Base-by-base conservation (phyloP, 2,113 vertebrate species). In the Fregata magnificens region DNA sequence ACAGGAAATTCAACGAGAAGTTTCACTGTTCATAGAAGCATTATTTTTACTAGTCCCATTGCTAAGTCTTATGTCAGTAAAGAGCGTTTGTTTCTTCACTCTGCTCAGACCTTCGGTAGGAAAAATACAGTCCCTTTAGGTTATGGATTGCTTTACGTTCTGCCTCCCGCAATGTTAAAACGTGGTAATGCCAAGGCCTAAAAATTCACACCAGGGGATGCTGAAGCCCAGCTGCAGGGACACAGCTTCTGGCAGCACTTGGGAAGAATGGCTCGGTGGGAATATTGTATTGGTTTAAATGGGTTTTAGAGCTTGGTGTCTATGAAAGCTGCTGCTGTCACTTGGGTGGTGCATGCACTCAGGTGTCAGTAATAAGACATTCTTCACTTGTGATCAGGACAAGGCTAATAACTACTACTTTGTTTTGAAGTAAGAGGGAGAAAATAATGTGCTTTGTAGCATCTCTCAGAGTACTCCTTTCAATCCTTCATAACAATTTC, bases 1-100 rank as follows among this genome's bases (percentile, higher is more conserved):
- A 94, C 96, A 93, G 95, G 96, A 97, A 96, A 88, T 82, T 82
- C 5, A 1, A 61, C 8, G 28, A 93, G 49, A 92, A 79, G 49
- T 86, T 93, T 94, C 56, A 31, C 44, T 10, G 45, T 91, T 97
- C 78, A 83, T 88, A 88, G 82, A 71, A 73, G 58, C 69, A 67
- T 66, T 16, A 32, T 67, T 94, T 95, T 91, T 67, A 56, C 58
- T 49, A 65, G 24, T 56, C 72, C 44, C 40, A 16, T 65, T 11
- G 2, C 78, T 45, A 2, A n/a, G 32, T 21, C 34, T 83, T 14
- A 8, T 42, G n/a, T 38, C 53, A 50, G 53, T 56, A 82, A 81
- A 82, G 28, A 76, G 21, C 1, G 0, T 55, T 72, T 3, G 0
- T 58, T 90, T 95, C 78, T 70, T 91, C n/a, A 14, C 16, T 49